A percentile compares a stretch with the other conserved stretches of the same genome.
Evolutionary conservation across 2,113 vertebrate genomes (phyloP).

Genomic region (Todiramphus chloris): DNA sequence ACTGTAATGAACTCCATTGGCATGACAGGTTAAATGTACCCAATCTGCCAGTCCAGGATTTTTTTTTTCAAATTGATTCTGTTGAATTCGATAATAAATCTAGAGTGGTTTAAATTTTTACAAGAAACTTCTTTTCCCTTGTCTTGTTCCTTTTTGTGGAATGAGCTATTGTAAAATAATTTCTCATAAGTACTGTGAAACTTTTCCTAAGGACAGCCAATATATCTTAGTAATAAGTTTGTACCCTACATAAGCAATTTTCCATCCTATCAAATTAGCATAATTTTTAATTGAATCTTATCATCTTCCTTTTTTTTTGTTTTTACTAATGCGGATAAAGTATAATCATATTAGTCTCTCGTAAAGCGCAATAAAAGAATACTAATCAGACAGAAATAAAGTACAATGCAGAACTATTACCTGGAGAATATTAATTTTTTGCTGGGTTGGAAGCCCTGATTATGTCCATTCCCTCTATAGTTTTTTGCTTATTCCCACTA

Average conservation of each 20-base stretch:
- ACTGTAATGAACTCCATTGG: background rate
- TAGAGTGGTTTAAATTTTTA: background rate
- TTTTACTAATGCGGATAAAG: constrained; percentile 26
- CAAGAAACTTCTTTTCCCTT: background rate
- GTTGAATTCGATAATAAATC: background rate
- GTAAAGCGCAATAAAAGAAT: constrained; percentile 19
- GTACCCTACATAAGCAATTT: constrained; percentile 11
- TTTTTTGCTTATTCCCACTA: background rate
- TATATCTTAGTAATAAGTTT: background rate
- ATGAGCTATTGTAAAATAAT: background rate
- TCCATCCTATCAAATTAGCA: constrained; percentile 25
- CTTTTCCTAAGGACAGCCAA: background rate
- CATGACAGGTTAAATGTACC: background rate
- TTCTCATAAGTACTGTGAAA: background rate
- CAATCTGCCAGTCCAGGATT: background rate
- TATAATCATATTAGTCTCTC: constrained; percentile 34
- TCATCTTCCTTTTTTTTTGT: background rate
- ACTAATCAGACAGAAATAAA: constrained; percentile 29
- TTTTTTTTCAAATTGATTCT: background rate
- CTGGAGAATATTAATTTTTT: background rate
- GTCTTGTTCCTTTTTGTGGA: background rate
- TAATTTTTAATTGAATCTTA: constrained; percentile 61
- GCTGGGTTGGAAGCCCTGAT: background rate
- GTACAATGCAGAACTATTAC: background rate
- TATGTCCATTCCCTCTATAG: background rate